phyloP scores from a whole-genome alignment of 2,113 vertebrate genomes.

The Tricholaema leucomelas region DNA sequence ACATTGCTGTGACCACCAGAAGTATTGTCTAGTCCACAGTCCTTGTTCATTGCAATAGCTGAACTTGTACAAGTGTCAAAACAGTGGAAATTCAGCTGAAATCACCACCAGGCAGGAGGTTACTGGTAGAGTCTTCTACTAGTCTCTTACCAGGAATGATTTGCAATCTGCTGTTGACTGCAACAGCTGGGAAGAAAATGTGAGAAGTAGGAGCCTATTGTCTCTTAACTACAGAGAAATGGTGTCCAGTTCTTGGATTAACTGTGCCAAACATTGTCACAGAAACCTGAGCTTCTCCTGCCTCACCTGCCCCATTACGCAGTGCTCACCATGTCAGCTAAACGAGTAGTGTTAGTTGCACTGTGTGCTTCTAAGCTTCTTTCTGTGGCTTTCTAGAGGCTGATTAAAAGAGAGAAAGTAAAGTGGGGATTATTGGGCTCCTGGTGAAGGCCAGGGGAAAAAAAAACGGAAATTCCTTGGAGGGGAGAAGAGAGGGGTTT shows the following conservation, averaged over 20 bases:
- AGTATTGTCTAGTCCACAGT: not conserved
- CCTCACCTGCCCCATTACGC: not conserved
- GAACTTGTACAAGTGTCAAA: not conserved
- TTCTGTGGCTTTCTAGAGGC: constrained; percentile 32
- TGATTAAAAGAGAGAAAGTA: constrained; percentile 45
- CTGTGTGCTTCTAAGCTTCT: constrained; percentile 21
- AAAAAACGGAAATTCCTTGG: constrained; percentile 16
- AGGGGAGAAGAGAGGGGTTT: constrained; percentile 4
- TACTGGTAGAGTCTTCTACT: not conserved
- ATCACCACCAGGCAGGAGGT: not conserved
- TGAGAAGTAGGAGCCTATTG: not conserved
- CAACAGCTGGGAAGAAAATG: not conserved
- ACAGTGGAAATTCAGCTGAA: not conserved
- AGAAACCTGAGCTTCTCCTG: not conserved
- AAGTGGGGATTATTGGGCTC: constrained; percentile 37
- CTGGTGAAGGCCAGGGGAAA: not conserved
- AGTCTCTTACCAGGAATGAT: not conserved
- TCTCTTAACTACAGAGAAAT: not conserved
- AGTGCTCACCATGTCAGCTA: not conserved
- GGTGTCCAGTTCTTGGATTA: not conserved
- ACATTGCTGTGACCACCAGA: fast-evolving
- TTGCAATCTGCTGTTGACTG: not conserved
- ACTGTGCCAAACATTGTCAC: not conserved
- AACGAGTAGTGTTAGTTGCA: not conserved
- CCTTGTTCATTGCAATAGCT: not conserved